A percentile compares a stretch with the other conserved stretches of the same genome.
Conservation (phyloP, 2,113 vertebrate species). For the Gymnogyps californianus region DNA sequence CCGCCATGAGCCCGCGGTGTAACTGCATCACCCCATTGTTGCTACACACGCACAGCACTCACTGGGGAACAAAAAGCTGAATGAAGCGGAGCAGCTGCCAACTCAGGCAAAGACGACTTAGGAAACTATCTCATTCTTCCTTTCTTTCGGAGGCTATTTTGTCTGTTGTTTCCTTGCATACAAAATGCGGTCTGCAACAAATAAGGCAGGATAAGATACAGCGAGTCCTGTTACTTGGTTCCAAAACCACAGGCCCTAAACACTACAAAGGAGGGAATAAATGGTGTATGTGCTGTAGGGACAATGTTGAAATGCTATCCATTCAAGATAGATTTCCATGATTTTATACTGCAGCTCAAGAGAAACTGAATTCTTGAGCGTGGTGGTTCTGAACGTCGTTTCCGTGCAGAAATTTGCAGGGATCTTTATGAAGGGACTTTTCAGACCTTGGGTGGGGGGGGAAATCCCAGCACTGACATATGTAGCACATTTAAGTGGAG, state of each 20-base stretch:
- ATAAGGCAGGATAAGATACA: constrained; percentile 63
- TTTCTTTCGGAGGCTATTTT: constrained; percentile 71
- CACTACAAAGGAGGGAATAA: constrained; percentile 41
- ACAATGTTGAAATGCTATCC: neutral
- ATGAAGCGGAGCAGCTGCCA: constrained; percentile 76
- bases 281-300: constrained; percentile 13
- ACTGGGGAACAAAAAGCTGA: constrained; percentile 78
- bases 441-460: neutral
- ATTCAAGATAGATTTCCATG: neutral
- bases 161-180: constrained; percentile 78
- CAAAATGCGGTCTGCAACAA: constrained; percentile 69
- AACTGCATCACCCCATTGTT: constrained; percentile 74
- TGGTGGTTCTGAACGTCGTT: neutral
- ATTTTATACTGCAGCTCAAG: neutral
- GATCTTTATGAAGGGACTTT: neutral
- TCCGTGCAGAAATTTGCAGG: neutral
- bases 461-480: neutral
- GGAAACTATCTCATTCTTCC: constrained; percentile 82
- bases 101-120: constrained; percentile 79
- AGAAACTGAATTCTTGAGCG: neutral
- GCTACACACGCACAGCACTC: constrained; percentile 79
- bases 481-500: neutral
- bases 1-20: constrained; percentile 58
- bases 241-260: constrained; percentile 58
- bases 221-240: constrained; percentile 34